A percentile compares a stretch with the other conserved stretches of the same genome.
phyloP scores from a whole-genome alignment of 2,888 invertebrate species.

The Palloptera scutellata region DNA sequence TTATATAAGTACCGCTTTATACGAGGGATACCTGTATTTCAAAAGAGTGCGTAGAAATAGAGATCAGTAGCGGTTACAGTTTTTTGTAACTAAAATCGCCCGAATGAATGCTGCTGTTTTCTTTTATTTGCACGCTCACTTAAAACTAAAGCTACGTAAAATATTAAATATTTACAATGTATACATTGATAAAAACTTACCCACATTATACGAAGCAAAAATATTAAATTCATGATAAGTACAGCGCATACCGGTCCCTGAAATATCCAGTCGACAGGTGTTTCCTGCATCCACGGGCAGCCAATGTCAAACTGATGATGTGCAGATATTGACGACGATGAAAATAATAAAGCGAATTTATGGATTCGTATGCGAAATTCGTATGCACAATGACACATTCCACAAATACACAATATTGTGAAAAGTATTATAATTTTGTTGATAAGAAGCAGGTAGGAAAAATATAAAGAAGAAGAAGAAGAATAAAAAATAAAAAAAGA shows the following conservation, averaged over 20 bases:
- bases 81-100: no score
- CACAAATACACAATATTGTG: no score
- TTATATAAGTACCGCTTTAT: no score
- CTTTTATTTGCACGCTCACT: no score
- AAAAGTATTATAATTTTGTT: no score
- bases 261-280: conserved; percentile 86
- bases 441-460: background rate
- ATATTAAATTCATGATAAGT: conserved; percentile 81
- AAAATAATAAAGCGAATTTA: no score
- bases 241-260: conserved; percentile 84
- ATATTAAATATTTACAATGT: background rate
- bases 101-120: no score
- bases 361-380: no score
- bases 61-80: no score
- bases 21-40: no score
- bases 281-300: conserved; percentile 83
- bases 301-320: conserved; percentile 65
- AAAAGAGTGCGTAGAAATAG: no score
- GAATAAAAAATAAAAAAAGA: conserved; percentile 18
- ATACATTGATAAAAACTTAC: conserved; percentile 66
- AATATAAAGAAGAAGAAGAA: conserved; percentile 1
- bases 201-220: conserved; percentile 88
- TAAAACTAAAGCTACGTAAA: background rate
- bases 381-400: no score
- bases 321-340: background rate